Conservation (phyloP, 2,888 invertebrate species). For the Ptycholaimellus sp. region DNA sequence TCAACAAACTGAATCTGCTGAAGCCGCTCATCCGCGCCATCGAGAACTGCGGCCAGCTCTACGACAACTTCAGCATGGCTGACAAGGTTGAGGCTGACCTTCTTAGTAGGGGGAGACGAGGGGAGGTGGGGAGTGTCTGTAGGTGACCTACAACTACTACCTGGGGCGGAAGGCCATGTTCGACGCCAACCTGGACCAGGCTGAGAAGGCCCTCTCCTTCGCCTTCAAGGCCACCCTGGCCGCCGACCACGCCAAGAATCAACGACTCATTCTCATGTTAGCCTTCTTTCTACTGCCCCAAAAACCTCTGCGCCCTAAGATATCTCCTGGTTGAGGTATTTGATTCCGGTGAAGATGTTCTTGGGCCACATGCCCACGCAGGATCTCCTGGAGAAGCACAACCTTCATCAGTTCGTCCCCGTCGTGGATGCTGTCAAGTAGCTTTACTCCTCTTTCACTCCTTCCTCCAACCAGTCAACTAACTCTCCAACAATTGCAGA, state of each 20-base stretch:
- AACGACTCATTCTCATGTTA: constrained; percentile 70
- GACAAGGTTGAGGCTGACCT: constrained; percentile 86
- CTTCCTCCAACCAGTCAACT: neutral
- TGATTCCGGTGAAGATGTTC: constrained; percentile 80
- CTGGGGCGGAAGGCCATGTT: constrained; percentile 95
- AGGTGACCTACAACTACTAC: constrained; percentile 81
- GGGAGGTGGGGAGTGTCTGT: too few relatives aligned
- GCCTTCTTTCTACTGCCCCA: too few relatives aligned
- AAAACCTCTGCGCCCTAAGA: neutral
- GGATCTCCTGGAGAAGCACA: constrained; percentile 57
- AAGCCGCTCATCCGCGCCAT: constrained; percentile 88
- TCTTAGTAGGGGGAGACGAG: too few relatives aligned
- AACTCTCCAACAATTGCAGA: constrained; percentile 15
- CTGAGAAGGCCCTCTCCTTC: constrained; percentile 69
- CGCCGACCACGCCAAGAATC: constrained; percentile 54
- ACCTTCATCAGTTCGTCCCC: constrained; percentile 66
- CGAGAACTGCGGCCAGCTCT: constrained; percentile 62
- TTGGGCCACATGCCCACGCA: constrained; percentile 75
- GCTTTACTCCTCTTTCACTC: constrained; percentile 3
- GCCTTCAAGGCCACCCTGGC: constrained; percentile 69
- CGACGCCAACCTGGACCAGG: constrained; percentile 70
- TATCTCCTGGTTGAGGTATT: neutral
- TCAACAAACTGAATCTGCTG: constrained; percentile 36
- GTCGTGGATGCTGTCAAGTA: constrained; percentile 57
- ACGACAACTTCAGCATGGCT: constrained; percentile 56